Percentiles rank a stretch among this genome's conserved stretches.
These are phyloP conservation scores for Chrosomus eos DNA, from an alignment of 2,797 vertebrate species.

Conservation along the genomic window DNA sequence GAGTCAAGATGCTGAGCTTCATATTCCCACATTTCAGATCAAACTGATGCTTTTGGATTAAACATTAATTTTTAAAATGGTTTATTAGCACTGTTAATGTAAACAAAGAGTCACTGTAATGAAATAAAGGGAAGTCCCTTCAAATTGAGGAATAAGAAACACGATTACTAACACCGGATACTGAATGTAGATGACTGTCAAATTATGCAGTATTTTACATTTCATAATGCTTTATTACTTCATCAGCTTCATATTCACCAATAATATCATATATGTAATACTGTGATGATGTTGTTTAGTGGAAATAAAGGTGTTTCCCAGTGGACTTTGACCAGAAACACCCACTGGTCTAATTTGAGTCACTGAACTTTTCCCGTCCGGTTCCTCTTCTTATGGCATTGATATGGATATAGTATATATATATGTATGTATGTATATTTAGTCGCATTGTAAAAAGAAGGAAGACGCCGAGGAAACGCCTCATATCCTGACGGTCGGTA, in stretches of 20 bases:
- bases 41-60: not conserved
- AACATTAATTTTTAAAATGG: not conserved
- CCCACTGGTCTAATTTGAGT: not conserved
- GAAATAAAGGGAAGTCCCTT: not conserved
- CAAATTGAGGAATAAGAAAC: not conserved
- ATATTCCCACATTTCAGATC: not conserved
- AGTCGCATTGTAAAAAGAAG: constrained; percentile 1
- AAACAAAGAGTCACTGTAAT: not conserved
- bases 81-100: not conserved
- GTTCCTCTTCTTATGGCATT: not conserved
- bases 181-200: not conserved
- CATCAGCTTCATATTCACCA: not conserved
- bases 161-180: not conserved
- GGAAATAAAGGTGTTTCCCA: not conserved
- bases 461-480: constrained; percentile 20
- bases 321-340: not conserved
- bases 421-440: not conserved
- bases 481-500: constrained; percentile 5
- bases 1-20: not conserved
- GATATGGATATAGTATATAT: no score
- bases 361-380: not conserved
- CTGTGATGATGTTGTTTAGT: not conserved
- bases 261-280: not conserved
- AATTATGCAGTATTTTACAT: not conserved
- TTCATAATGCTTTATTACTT: not conserved